Evolutionary conservation across 2,797 vertebrate species (phyloP).

Genomic region (Girardinus metallicus): DNA sequence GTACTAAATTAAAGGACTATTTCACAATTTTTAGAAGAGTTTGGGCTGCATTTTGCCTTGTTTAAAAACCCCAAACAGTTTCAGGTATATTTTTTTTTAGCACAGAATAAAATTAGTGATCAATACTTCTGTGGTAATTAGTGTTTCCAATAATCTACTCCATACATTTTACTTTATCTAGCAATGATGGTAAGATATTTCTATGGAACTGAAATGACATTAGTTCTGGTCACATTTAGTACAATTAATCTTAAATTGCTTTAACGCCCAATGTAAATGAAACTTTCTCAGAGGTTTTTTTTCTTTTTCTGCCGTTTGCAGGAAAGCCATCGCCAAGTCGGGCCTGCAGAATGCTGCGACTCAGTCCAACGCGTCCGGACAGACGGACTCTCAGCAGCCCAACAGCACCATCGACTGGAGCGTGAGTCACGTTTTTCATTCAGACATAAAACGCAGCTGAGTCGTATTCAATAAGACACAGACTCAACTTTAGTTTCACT

Average conservation of each 20-base stretch:
- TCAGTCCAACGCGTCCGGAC: constrained; percentile 73
- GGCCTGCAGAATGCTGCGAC: constrained; percentile 83
- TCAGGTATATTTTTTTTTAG: background rate
- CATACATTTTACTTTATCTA: too few species aligned
- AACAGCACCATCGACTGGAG: constrained; percentile 91
- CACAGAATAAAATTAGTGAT: background rate
- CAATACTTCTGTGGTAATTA: background rate
- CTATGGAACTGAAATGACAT: background rate
- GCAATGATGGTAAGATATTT: background rate
- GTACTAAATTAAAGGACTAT: background rate
- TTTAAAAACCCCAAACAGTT: background rate
- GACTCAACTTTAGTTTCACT: background rate
- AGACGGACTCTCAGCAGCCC: constrained; percentile 77
- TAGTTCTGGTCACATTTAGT: background rate
- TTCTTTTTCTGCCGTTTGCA: constrained; percentile 62
- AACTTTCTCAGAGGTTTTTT: background rate
- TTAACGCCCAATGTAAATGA: background rate
- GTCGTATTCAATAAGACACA: background rate
- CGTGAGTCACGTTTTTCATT: constrained; percentile 79
- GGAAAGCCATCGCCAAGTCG: constrained; percentile 93
- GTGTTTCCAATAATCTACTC: background rate
- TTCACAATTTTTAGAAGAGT: background rate
- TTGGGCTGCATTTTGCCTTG: background rate
- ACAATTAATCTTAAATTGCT: background rate
- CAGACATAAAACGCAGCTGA: background rate